Conservation (phyloP, 2,113 vertebrate species). For the Chionis minor region DNA sequence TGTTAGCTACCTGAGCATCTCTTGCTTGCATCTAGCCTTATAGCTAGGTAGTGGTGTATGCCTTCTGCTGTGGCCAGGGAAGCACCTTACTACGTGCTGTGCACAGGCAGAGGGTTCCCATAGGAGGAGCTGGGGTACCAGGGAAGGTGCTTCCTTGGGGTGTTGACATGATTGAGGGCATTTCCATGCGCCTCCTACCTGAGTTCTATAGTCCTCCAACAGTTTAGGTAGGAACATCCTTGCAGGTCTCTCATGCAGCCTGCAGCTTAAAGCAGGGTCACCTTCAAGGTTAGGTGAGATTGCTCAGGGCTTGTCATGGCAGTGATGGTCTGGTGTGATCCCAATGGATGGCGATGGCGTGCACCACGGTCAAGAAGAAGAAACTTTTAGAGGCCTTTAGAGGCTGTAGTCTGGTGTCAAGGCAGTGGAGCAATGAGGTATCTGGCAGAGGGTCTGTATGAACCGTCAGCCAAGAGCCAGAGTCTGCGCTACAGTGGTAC, state of each 20-base stretch:
- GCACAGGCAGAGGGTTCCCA: background rate
- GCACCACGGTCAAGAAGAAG: background rate
- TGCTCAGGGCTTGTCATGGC: background rate
- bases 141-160: background rate
- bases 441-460: background rate
- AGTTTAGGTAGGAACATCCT: background rate
- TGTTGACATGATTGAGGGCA: fast-evolving
- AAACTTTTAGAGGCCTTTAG: background rate
- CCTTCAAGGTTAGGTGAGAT: background rate
- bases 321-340: background rate
- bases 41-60: background rate
- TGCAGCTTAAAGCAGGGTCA: background rate
- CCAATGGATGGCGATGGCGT: background rate
- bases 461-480: background rate
- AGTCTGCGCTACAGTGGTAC: background rate
- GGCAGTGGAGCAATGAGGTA: background rate
- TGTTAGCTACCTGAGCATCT: background rate
- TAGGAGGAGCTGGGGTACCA: background rate
- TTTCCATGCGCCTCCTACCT: background rate
- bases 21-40: background rate
- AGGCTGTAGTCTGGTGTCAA: background rate
- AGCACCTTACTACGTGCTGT: background rate
- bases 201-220: background rate
- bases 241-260: background rate
- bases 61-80: background rate